Evolutionary conservation across 2,113 vertebrate genomes (phyloP).

Genomic region (Terrapene triunguis): DNA sequence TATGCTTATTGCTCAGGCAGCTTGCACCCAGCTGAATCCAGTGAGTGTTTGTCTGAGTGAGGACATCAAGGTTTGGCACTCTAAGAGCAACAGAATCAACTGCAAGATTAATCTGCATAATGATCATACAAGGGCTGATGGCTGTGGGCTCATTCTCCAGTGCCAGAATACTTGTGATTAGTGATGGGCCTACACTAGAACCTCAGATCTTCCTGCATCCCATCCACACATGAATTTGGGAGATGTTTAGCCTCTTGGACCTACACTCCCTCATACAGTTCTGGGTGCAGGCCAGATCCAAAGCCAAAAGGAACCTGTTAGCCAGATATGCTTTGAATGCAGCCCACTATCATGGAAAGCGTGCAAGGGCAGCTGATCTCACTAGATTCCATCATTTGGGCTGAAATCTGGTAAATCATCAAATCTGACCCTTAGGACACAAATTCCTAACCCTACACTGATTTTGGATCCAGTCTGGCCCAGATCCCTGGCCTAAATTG

Average conservation of each 20-base stretch:
- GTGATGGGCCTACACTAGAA: not conserved
- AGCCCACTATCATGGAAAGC: fast-evolving
- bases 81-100: not conserved
- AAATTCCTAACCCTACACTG: not conserved
- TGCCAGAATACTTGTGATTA: not conserved
- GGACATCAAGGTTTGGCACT: not conserved
- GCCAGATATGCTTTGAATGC: fast-evolving
- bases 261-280: fast-evolving
- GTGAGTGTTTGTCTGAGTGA: not conserved
- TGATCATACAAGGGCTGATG: not conserved
- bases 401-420: not conserved
- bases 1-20: not conserved
- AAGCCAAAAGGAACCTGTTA: fast-evolving
- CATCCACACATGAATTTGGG: not conserved
- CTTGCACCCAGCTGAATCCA: not conserved
- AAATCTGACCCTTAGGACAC: not conserved
- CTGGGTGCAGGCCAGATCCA: fast-evolving
- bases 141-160: not conserved
- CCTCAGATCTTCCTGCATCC: not conserved
- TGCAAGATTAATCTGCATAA: not conserved
- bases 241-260: not conserved
- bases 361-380: not conserved
- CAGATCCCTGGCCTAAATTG: not conserved
- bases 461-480: not conserved
- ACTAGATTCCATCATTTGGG: not conserved